Evolutionary conservation across 2,888 invertebrate genomes (phyloP).

Genomic region (Teleiodes luculella): DNA sequence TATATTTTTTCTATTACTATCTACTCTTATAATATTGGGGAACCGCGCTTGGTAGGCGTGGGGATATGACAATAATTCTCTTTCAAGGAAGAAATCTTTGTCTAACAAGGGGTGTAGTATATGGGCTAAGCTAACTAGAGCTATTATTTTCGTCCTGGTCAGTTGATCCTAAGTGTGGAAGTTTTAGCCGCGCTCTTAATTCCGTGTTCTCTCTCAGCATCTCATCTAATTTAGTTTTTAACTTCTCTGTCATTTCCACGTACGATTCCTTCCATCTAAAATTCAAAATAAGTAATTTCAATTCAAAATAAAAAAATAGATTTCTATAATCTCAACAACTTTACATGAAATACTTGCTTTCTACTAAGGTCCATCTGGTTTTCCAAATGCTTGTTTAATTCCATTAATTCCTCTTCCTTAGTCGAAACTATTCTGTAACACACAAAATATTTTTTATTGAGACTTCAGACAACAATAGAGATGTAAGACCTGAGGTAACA

Average conservation of each 20-base stretch:
- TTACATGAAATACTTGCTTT: constrained; percentile 66
- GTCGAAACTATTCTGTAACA: constrained; percentile 65
- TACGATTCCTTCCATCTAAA: constrained; percentile 82
- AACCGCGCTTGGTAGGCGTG: no score
- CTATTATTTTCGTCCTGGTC: constrained; percentile 35
- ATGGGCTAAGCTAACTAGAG: no score
- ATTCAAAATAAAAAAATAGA: neutral
- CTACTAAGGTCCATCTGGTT: constrained; percentile 79
- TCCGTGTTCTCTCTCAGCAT: constrained; percentile 75
- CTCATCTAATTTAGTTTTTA: constrained; percentile 78
- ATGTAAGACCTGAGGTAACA: no score
- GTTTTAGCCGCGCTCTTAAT: constrained; percentile 58
- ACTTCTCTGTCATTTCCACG: constrained; percentile 78
- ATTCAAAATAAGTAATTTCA: constrained; percentile 14
- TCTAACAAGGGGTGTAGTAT: no score
- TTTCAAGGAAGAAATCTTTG: no score
- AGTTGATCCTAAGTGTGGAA: constrained; percentile 40
- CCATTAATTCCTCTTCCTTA: constrained; percentile 68
- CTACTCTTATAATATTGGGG: neutral
- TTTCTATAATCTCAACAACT: neutral
- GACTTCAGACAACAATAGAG: no score
- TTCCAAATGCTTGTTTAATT: constrained; percentile 78
- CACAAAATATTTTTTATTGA: neutral
- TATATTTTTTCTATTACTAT: neutral
- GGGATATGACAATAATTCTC: no score